These are phyloP conservation scores for Otolemur garnettii DNA, from an alignment of 2,113 vertebrate genomes.

Conservation along the genomic window DNA sequence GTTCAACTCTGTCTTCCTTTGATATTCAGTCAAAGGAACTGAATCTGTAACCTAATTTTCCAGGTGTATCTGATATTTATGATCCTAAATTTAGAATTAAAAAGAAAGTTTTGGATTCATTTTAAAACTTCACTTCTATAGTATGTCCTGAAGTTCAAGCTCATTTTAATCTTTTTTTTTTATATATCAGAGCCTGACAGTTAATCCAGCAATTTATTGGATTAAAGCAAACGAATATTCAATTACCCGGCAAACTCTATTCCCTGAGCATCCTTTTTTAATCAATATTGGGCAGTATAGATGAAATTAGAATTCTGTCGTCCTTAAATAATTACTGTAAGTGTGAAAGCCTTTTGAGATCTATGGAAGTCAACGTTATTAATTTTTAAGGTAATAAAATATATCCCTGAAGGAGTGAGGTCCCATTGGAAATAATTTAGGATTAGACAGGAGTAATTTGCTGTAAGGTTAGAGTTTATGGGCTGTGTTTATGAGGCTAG, in stretches of 20 bases:
- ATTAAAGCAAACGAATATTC: conserved; percentile 62
- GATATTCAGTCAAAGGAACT: not conserved
- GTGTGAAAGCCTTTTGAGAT: conserved; percentile 58
- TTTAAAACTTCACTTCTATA: conserved; percentile 20
- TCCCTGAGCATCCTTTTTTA: conserved; percentile 51
- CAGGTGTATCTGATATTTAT: not conserved
- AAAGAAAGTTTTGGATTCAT: not conserved
- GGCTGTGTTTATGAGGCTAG: not conserved
- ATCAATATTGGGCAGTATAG: conserved; percentile 32
- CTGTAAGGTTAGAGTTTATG: conserved; percentile 63
- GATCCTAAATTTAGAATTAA: not conserved
- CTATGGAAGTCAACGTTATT: conserved; percentile 61
- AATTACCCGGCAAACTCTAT: not conserved
- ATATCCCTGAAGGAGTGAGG: conserved; percentile 60
- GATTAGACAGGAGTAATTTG: conserved; percentile 38
- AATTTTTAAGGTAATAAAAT: conserved; percentile 69
- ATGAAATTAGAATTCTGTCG: conserved; percentile 54
- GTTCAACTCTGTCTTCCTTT: not conserved
- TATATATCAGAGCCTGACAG: not conserved
- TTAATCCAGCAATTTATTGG: conserved; percentile 20
- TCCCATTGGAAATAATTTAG: conserved; percentile 68
- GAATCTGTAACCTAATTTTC: not conserved
- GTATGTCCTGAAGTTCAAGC: not conserved
- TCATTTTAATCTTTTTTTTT: not conserved
- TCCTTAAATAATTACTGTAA: conserved; percentile 50